phyloP scores from a whole-genome alignment of 2,888 invertebrate genomes.

The Ophion ventricosus region DNA sequence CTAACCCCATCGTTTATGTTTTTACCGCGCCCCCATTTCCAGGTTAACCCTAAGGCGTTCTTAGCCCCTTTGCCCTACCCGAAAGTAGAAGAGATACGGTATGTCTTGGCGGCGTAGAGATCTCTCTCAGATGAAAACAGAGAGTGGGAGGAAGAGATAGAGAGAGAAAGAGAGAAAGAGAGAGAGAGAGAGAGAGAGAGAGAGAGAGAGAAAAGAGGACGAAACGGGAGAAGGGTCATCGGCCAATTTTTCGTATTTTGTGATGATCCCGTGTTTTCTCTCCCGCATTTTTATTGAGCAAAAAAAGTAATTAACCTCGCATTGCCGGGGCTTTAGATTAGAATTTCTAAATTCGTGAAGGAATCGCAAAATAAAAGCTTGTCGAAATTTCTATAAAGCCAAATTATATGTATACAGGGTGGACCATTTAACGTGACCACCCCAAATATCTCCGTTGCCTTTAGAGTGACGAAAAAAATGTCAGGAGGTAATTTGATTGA shows the following conservation, averaged over 20 bases:
- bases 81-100: slow-evolving; percentile 31
- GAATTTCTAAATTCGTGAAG: background rate
- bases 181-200: slow-evolving; percentile 8
- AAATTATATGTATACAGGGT: too few relatives aligned
- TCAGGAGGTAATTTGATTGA: too few relatives aligned
- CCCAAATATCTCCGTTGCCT: too few relatives aligned
- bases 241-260: slow-evolving; percentile 6
- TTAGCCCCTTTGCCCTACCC: slow-evolving; percentile 46
- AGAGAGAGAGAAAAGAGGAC: background rate
- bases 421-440: too few relatives aligned
- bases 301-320: slow-evolving; percentile 56
- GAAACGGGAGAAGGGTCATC: slow-evolving; percentile 13
- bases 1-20: slow-evolving; percentile 71
- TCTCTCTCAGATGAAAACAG: slow-evolving; percentile 28
- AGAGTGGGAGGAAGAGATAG: background rate
- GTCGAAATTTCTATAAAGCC: too few relatives aligned
- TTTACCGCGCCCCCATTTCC: slow-evolving; percentile 71
- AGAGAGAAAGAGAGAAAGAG: too few relatives aligned
- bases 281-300: slow-evolving; percentile 54
- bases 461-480: too few relatives aligned
- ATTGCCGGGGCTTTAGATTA: background rate
- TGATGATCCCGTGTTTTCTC: slow-evolving; percentile 49
- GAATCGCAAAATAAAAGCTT: too few relatives aligned
- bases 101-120: slow-evolving; percentile 54
- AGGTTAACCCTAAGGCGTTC: slow-evolving; percentile 71